Evolutionary conservation across 2,113 vertebrate species (phyloP).

Genomic region (Piaya cayana): DNA sequence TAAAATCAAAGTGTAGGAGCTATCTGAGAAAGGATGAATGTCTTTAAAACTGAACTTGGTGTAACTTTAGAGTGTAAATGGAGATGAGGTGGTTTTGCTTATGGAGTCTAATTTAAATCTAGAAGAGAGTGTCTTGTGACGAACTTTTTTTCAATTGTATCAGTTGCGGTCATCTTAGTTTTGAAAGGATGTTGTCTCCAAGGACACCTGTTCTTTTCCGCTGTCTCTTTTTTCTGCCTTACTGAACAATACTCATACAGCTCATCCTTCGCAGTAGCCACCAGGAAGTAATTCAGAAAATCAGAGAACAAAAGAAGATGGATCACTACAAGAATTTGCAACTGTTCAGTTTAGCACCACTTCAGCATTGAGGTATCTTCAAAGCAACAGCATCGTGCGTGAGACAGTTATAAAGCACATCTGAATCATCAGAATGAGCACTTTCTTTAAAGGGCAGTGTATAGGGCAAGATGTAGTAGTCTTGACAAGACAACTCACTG

Average conservation of each 20-base stretch:
- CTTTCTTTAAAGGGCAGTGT: not conserved
- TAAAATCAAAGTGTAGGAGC: not conserved
- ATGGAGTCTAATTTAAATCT: not conserved
- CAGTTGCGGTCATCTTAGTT: not conserved
- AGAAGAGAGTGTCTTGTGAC: not conserved
- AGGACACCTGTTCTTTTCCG: not conserved
- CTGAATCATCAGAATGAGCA: slow-evolving; percentile 35
- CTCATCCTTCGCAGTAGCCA: not conserved
- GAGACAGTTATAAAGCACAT: slow-evolving; percentile 12
- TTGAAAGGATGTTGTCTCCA: not conserved
- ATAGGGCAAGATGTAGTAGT: not conserved
- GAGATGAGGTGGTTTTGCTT: not conserved
- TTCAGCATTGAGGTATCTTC: not conserved
- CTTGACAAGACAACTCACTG: not conserved
- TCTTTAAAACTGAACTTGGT: not conserved
- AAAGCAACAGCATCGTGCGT: not conserved
- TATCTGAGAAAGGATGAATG: not conserved
- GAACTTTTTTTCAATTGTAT: not conserved
- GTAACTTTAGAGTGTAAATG: not conserved
- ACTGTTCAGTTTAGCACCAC: slow-evolving; percentile 6
- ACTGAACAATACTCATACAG: not conserved
- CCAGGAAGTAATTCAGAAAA: not conserved
- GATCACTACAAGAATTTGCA: not conserved
- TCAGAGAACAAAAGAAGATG: slow-evolving; percentile 1
- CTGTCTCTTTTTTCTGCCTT: not conserved